Conservation (phyloP, 1,140 invertebrate species). For the Philaenus spumarius region DNA sequence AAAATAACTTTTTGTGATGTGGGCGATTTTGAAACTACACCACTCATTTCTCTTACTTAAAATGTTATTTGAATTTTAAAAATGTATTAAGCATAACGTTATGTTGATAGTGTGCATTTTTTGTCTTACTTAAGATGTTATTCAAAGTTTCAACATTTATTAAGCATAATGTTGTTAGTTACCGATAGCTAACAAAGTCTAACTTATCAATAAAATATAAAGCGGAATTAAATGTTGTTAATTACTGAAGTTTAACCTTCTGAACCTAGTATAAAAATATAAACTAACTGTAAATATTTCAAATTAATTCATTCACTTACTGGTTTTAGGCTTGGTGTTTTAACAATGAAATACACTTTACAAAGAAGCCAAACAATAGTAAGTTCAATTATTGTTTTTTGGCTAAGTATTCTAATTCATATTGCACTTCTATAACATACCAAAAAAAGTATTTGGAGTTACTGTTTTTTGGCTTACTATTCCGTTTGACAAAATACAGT, state of each 20-base stretch:
- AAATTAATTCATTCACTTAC: background rate
- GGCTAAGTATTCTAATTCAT: background rate
- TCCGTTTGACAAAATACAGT: background rate
- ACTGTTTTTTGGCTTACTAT: slow-evolving; percentile 4
- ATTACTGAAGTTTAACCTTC: background rate
- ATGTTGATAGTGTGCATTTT: too few relatives aligned
- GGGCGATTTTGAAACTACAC: too few relatives aligned
- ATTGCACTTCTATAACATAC: background rate
- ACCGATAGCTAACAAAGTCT: too few relatives aligned
- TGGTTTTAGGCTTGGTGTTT: background rate
- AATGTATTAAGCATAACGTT: too few relatives aligned
- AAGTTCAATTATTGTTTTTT: background rate
- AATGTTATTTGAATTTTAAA: too few relatives aligned
- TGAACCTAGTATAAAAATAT: background rate
- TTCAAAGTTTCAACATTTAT: too few relatives aligned
- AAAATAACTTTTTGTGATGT: too few relatives aligned
- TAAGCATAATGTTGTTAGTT: too few relatives aligned
- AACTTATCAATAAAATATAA: background rate
- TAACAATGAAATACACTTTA: background rate
- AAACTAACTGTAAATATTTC: background rate
- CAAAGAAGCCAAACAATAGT: background rate
- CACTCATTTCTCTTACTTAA: too few relatives aligned
- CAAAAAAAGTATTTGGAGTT: slow-evolving; percentile 3
- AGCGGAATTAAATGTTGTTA: background rate
- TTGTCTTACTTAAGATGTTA: too few relatives aligned